Evolutionary conservation across 2,113 vertebrate species (phyloP), one percentile per base, ranked within the genome.

Genomic region (Anhinga anhinga): DNA sequence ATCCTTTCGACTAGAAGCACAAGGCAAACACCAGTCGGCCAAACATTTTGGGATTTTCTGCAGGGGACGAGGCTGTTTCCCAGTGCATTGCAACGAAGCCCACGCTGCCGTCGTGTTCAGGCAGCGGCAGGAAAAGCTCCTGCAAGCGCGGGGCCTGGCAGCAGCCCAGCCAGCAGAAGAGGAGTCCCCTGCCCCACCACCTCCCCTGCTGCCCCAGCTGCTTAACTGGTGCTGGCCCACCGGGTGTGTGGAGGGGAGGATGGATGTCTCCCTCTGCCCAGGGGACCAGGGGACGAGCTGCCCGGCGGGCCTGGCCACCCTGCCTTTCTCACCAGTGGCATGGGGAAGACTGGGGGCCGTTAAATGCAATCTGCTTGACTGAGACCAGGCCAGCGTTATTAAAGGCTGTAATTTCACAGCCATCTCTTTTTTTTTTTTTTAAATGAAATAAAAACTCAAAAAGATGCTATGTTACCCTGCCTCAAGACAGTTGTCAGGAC

Each of bases 241-340:
- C 2, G 2, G 26, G 3, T 17, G 13, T 3, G 1, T 5, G 32
- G 36, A 50, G 44, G 26, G 36, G 14, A 36, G 21, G 44, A 15
- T 15, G 52, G 42, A 22, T 2, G 1, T 15, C 77, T 50, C 3
- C 1, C 21, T 32, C 30, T 44, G 59, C 36, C 50, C 17, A 4
- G 27, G 21, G 11, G 12, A 17, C 15, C 1, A 3, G 40, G 18
- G 34, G 32, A 82, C 2, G 5, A 52, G 50, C 8, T 72, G 26
- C 50, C 29, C 4, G 1, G 69, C 2, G 3, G 18, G 38, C 18
- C 14, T 3, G 4, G 10, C 49, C 42, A 50, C 32, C 49, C 49
- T 29, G 19, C 58, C 12, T 10, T 47, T 47, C 34, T 15, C 45
- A 11, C 3, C 20, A 27, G 83, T 9, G 14, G 15, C 13, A n/a